phyloP scores from a whole-genome alignment of 2,888 invertebrate species.

The Heliconius charithonia region DNA sequence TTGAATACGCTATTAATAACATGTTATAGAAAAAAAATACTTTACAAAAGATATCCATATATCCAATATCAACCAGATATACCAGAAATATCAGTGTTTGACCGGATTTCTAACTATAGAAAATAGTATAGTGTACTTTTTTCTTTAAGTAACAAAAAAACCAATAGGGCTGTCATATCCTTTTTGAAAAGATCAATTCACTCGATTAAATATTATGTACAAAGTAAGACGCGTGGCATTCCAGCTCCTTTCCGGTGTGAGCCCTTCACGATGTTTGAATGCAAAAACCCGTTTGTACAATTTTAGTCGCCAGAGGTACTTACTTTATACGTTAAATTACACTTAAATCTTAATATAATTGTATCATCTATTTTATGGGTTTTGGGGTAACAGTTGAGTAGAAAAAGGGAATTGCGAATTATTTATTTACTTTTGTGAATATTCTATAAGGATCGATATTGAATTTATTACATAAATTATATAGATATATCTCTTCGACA shows the following conservation, averaged over 20 bases:
- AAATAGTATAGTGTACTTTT: background rate
- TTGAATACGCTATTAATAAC: background rate
- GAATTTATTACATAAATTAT: background rate
- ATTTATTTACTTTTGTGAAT: background rate
- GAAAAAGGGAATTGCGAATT: background rate
- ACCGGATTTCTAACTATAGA: slow-evolving; percentile 1
- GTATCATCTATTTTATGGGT: slow-evolving; percentile 16
- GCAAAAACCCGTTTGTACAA: slow-evolving; percentile 22
- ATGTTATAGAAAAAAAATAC: background rate
- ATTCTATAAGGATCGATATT: background rate
- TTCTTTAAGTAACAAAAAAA: background rate
- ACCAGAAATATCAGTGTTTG: slow-evolving; percentile 19
- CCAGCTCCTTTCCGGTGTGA: slow-evolving; percentile 60
- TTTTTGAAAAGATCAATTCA: slow-evolving; percentile 26
- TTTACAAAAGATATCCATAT: background rate
- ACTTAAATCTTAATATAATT: background rate
- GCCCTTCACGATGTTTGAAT: slow-evolving; percentile 40
- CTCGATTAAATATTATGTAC: slow-evolving; percentile 60
- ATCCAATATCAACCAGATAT: slow-evolving; percentile 14
- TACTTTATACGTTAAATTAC: background rate
- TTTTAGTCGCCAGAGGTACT: slow-evolving; percentile 1
- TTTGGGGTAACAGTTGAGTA: background rate
- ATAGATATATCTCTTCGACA: background rate
- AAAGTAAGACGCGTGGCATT: slow-evolving; percentile 71
- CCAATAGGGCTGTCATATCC: slow-evolving; percentile 4